Conservation (phyloP, 92 coral and sea anemone species). For the Chrysogorgia sp. region DNA sequence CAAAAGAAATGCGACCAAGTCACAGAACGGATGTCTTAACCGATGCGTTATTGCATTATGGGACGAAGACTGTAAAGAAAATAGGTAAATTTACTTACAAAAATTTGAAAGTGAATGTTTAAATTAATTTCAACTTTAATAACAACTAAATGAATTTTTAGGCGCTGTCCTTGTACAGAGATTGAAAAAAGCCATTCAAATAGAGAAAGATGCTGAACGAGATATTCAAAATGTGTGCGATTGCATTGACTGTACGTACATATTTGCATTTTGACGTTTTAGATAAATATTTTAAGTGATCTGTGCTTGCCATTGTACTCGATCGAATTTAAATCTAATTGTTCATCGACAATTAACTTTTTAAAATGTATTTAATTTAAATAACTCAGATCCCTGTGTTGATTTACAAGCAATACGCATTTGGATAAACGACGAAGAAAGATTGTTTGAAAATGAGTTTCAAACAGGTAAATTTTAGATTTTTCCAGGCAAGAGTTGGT, state of each 20-base stretch:
- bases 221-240: background rate
- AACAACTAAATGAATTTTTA: no score
- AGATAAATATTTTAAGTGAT: no score
- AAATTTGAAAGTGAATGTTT: no score
- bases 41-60: conserved; percentile 5
- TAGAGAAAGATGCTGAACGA: background rate
- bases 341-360: no score
- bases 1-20: no score
- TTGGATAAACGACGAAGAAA: background rate
- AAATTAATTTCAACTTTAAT: no score
- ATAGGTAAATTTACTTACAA: no score
- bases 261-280: background rate
- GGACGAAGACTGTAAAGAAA: conserved; percentile 5
- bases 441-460: background rate
- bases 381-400: background rate
- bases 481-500: no score
- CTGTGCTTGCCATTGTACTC: no score
- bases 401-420: background rate
- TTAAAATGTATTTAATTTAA: background rate
- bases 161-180: background rate
- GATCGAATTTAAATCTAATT: no score
- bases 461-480: background rate
- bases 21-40: background rate
- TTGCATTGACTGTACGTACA: background rate
- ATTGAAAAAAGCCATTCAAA: conserved; percentile 5